These are phyloP conservation scores for Drosophila gunungcola DNA, from an alignment of 1,140 invertebrate genomes.

Conservation along the genomic window DNA sequence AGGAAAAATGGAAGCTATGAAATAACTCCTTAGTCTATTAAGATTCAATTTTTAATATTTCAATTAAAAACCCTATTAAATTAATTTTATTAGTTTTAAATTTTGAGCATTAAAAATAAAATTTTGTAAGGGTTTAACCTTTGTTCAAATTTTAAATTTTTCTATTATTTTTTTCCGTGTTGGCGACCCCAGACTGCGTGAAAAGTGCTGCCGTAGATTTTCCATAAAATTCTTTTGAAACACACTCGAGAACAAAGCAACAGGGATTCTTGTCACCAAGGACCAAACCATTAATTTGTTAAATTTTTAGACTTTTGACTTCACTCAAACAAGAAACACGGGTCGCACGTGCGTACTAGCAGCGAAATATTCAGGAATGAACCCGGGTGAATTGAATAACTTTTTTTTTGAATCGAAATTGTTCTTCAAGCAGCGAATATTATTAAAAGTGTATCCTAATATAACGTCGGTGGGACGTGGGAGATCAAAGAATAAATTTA, in stretches of 20 bases:
- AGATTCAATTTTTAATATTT: too few species aligned
- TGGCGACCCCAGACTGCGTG: constrained; percentile 16
- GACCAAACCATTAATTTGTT: constrained; percentile 54
- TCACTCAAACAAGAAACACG: constrained; percentile 14
- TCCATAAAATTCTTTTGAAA: constrained; percentile 22
- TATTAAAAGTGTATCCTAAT: constrained; percentile 56
- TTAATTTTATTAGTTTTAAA: neutral
- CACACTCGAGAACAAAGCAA: constrained; percentile 31
- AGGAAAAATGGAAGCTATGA: neutral
- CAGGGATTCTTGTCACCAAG: constrained; percentile 27
- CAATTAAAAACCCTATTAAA: too few species aligned
- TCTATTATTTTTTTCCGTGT: neutral
- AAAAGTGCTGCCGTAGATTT: constrained; percentile 40
- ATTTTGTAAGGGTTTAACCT: too few species aligned
- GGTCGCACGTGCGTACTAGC: constrained; percentile 16
- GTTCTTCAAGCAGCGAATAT: constrained; percentile 56
- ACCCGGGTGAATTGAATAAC: constrained; percentile 18
- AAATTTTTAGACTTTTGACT: constrained; percentile 57
- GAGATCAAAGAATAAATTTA: constrained; percentile 56
- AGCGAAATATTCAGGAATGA: neutral
- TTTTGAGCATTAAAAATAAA: too few species aligned
- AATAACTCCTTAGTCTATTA: too few species aligned
- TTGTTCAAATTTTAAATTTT: too few species aligned
- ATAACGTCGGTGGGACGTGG: constrained; percentile 18
- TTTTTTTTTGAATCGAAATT: constrained; percentile 26